Conservation (phyloP, 2,888 invertebrate species). For the Xestia rhomboidea region DNA sequence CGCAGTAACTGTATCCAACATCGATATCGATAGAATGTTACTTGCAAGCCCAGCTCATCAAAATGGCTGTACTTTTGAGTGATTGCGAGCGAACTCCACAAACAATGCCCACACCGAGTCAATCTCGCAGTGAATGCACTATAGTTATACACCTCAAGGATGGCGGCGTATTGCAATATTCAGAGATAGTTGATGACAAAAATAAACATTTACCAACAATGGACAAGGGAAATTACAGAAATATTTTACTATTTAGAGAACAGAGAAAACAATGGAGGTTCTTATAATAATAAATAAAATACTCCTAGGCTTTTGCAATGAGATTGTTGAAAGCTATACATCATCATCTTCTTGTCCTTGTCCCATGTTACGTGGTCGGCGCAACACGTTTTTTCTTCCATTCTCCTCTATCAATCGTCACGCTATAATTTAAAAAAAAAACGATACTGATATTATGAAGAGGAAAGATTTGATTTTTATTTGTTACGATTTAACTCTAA, state of each 20-base stretch:
- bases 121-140: conserved; percentile 81
- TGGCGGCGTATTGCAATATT: conserved; percentile 45
- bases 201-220: conserved; percentile 45
- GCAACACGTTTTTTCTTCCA: no score
- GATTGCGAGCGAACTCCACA: conserved; percentile 87
- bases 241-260: conserved; percentile 35
- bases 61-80: conserved; percentile 85
- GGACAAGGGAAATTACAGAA: conserved; percentile 35
- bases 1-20: background rate
- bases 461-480: no score
- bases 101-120: conserved; percentile 86
- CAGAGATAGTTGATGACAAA: conserved; percentile 57
- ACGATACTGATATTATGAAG: no score
- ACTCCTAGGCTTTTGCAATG: background rate
- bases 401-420: no score
- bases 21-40: conserved; percentile 57
- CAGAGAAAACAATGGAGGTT: conserved; percentile 30
- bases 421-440: no score
- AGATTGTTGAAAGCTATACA: conserved; percentile 30
- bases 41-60: conserved; percentile 67
- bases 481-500: no score
- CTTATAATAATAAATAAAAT: conserved; percentile 10
- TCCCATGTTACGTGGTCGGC: no score
- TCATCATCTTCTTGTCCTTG: background rate
- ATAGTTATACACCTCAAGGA: conserved; percentile 64